Evolutionary conservation across 2,113 vertebrate species (phyloP), one percentile per base, ranked within the genome.

Genomic region (Leptobrachium ailaonicum): DNA sequence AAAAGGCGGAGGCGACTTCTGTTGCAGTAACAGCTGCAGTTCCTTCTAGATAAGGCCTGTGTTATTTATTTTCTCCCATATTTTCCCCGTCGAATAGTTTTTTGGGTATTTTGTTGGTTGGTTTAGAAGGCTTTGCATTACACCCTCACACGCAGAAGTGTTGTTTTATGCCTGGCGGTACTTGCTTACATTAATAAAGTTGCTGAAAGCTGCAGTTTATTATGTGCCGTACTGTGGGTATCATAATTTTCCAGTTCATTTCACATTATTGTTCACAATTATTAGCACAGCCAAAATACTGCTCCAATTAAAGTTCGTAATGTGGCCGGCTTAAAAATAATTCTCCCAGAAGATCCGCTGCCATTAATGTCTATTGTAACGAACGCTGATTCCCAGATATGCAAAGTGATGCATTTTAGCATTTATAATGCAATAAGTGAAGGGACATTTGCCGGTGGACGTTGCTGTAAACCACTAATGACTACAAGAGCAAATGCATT

Each of bases 221-320:
- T 6, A 63, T 32, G 56, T 42, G 54, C 62, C 4, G 13, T 63
- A 56, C 41, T n/a, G 10, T 14, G 42, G 20, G n/a, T 73, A n/a
- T 64, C 20, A 62, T 64, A 43, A 63, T 75, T 63, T 63, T 75
- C 5, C 9, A 11, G 60, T 9, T 75, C 73, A 64, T 75, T 75
- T 45, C 7, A 9, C 40, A 43, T 45, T 47, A 62, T 8, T 32
- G 9, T 45, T 75, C 12, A 40, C 20, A 20, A 66, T 53, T 53
- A 75, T 63, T 41, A 44, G 11, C 54, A 44, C 58, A 47, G 43
- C 42, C 14, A 47, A 64, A 75, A 13, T 7, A 2, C 20, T 47
- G 6, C 53, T 13, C 14, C 45, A 64, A 13, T 63, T 45, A 63
- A 75, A 60, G 20, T 32, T 32, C 20, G 20, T 32, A 32, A 32